Conservation (phyloP, 2,797 vertebrate species). For the Characodon lateralis region DNA sequence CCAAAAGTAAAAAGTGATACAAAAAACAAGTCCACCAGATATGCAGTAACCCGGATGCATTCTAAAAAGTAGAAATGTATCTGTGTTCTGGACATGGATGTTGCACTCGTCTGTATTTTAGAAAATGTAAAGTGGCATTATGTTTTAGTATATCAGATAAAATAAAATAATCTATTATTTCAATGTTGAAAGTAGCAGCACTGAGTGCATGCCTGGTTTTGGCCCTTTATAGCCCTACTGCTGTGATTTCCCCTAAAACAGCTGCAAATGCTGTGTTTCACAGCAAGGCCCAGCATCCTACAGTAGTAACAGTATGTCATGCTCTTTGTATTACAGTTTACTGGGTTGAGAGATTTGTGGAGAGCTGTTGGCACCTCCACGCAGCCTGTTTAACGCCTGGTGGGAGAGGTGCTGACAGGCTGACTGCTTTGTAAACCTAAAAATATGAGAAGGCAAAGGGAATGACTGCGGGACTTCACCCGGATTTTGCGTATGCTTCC, state of each 20-base stretch:
- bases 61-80: not conserved
- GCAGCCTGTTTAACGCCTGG: slow-evolving; percentile 74
- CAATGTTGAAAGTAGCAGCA: not conserved
- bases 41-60: not conserved
- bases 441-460: slow-evolving; percentile 65
- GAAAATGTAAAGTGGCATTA: not conserved
- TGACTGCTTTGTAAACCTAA: slow-evolving; percentile 64
- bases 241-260: slow-evolving; percentile 5
- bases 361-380: slow-evolving; percentile 73
- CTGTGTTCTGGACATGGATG: not conserved
- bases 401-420: slow-evolving; percentile 77
- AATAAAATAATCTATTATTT: not conserved
- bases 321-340: slow-evolving; percentile 54
- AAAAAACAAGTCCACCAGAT: too few relatives aligned
- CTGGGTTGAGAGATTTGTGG: slow-evolving; percentile 37
- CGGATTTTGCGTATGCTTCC: slow-evolving; percentile 10
- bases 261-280: slow-evolving; percentile 12
- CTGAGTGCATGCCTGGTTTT: not conserved
- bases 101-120: not conserved
- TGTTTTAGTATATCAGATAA: not conserved
- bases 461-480: slow-evolving; percentile 34
- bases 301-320: slow-evolving; percentile 52
- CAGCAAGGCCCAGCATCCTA: slow-evolving; percentile 28
- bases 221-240: not conserved
- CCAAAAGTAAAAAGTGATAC: too few relatives aligned